phyloP scores from a whole-genome alignment of 2,888 invertebrate genomes.

The Morinoia aosen region DNA sequence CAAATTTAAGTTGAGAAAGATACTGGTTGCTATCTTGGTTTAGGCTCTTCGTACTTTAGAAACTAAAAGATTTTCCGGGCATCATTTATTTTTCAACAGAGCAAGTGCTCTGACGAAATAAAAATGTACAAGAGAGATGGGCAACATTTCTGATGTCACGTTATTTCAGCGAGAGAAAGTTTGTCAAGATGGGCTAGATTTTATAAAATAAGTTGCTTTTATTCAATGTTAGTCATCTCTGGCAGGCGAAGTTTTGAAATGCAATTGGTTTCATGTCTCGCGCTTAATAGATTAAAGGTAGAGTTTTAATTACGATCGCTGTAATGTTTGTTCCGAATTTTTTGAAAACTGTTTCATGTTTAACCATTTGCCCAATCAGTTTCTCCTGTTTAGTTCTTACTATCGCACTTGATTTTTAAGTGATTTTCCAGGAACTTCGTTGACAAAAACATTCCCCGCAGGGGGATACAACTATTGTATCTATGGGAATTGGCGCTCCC shows the following conservation, averaged over 20 bases:
- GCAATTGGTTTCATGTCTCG: neutral
- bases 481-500: no score
- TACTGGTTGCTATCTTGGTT: neutral
- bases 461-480: no score
- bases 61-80: neutral
- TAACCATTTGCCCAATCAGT: neutral
- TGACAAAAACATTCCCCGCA: no score
- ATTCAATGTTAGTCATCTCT: neutral
- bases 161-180: no score
- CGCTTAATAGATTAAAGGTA: neutral
- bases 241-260: neutral
- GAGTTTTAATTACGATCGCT: neutral
- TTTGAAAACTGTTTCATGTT: neutral
- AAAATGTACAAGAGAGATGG: neutral
- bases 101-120: no score
- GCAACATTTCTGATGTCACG: neutral
- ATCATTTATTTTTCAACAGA: neutral
- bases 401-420: neutral
- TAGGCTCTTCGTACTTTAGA: neutral
- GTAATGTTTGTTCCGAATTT: neutral
- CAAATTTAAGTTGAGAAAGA: neutral
- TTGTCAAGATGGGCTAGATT: neutral
- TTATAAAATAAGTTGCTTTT: neutral
- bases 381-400: neutral
- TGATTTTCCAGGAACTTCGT: neutral